These are phyloP conservation scores for Eilema depressum DNA, from an alignment of 2,888 invertebrate species.

Conservation along the genomic window DNA sequence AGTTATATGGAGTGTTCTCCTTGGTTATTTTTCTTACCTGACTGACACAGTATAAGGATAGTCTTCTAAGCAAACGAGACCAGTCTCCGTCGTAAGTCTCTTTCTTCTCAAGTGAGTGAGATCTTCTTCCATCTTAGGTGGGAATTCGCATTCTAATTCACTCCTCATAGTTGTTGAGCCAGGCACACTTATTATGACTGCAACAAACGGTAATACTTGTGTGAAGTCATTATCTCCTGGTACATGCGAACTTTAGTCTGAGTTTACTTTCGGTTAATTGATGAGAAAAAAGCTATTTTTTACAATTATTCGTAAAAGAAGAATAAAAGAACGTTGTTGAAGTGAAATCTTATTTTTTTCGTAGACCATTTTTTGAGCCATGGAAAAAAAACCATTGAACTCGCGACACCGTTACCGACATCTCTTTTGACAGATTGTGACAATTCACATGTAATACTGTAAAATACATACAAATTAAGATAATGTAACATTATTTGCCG, in stretches of 20 bases:
- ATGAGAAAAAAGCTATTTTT: no score
- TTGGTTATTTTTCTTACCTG: conserved; percentile 59
- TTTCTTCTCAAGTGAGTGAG: conserved; percentile 75
- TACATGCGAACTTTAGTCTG: conserved; percentile 29
- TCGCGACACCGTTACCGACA: no score
- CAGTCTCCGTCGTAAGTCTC: conserved; percentile 76
- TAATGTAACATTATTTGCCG: no score
- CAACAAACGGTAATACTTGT: conserved; percentile 11
- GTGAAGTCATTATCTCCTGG: conserved; percentile 26
- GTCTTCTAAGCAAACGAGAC: conserved; percentile 80
- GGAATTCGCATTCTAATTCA: conserved; percentile 81
- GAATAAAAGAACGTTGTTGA: no score
- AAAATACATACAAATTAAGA: no score
- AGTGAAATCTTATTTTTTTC: no score
- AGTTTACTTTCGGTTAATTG: not conserved
- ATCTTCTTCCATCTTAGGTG: conserved; percentile 78
- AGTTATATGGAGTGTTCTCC: no score
- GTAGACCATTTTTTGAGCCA: no score
- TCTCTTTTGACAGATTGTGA: no score
- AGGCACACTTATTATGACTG: not conserved
- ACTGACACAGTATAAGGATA: conserved; percentile 82
- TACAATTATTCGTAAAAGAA: not conserved
- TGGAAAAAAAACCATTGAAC: no score
- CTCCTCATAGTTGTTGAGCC: conserved; percentile 52
- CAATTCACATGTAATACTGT: no score